These are phyloP conservation scores for Odontocerum albicorne DNA, from an alignment of 2,888 invertebrate species.

Conservation along the genomic window DNA sequence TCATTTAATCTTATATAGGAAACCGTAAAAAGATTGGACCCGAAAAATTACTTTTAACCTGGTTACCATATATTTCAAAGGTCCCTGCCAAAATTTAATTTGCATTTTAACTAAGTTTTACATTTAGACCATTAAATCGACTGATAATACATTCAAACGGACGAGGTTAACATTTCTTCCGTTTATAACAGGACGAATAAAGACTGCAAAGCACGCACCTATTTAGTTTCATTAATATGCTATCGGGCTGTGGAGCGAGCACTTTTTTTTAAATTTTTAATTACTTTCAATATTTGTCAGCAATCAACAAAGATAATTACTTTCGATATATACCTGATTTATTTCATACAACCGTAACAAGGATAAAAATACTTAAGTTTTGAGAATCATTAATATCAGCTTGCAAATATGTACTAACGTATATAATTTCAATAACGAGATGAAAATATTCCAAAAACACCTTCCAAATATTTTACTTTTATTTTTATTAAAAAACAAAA, in stretches of 20 bases:
- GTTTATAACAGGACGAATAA: not conserved
- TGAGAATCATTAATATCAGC: no score
- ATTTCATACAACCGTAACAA: no score
- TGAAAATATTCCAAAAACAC: no score
- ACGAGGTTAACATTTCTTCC: conserved; percentile 18
- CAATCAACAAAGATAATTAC: conserved; percentile 26
- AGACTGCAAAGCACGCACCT: conserved; percentile 5
- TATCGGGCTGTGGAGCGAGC: not conserved
- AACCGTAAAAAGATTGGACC: no score
- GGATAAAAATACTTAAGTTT: no score
- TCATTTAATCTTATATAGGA: no score
- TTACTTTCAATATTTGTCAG: conserved; percentile 25
- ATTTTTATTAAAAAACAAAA: no score
- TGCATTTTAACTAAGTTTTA: conserved; percentile 24
- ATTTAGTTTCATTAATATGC: conserved; percentile 4
- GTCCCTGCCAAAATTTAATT: conserved; percentile 22
- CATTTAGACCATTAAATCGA: conserved; percentile 22
- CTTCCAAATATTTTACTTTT: no score
- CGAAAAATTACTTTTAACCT: no score
- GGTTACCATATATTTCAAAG: no score
- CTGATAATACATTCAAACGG: conserved; percentile 28
- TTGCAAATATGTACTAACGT: no score
- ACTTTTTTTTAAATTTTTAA: conserved; percentile 11
- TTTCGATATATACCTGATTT: conserved; percentile 30
- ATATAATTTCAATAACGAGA: no score